Evolutionary conservation across 2,797 vertebrate species (phyloP), one percentile per base, ranked within the genome.

Genomic region (Leucoraja ocellata): DNA sequence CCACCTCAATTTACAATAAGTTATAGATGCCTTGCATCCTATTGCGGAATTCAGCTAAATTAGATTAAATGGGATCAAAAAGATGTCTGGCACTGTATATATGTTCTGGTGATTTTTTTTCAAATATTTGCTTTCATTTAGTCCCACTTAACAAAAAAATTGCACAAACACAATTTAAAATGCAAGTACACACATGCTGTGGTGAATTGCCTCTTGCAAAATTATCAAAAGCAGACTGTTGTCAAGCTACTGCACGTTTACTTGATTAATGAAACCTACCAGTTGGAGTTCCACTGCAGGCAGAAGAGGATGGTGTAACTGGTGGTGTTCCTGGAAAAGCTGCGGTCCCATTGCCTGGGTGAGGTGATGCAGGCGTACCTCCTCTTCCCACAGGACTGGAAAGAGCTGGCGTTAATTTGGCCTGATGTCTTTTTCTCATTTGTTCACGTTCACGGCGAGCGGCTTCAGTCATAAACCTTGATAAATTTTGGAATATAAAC

Each of bases 371-470:
- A 25, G 90, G 90, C 14, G 71, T 92, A 23, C 90, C 90, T 39
- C 90, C 90, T 54, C 90, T 92, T 92, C 90, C 90, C 90, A 92
- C 90, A 92, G 90, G 90, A 76, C 90, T 92, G 71, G 90, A 92
- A 58, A 92, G 90, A 39, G 90, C 90, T 54, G 90, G 71, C 11
- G 71, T 92, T 73, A 92, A 92, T 71, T 92, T 92, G 39, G 90
- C 90, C 90, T 92, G 90, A 92, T 92, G 90, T 54, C 65, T 74
- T 92, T 92, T 92, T 92, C 90, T 92, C 90, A 76, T 92, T 71
- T 92, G 90, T 39, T 92, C 90, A 28, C 90, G 90, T 16, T 92
- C 90, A 58, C 90, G 90, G 36, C 90, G 90, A 23, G 90, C 90
- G 76, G 90, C 90, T 74, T 92, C 90, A 92, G 90, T 92, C 39